phyloP scores from a whole-genome alignment of 2,113 vertebrate species.

The Ceratotherium simum region DNA sequence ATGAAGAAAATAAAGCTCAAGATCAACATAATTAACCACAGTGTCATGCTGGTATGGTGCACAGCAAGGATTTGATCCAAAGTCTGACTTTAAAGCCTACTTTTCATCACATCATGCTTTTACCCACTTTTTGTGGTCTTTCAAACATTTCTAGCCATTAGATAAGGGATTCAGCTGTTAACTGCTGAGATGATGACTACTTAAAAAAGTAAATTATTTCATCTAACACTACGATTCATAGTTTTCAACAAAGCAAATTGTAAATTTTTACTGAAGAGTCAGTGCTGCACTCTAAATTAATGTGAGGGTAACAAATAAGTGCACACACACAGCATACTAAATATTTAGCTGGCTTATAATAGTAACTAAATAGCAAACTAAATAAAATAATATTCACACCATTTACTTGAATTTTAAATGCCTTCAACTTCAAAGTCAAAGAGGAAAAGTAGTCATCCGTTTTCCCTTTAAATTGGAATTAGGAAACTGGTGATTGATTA shows the following conservation, averaged over 20 bases:
- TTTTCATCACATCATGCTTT: slow-evolving; percentile 11
- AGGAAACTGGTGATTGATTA: slow-evolving; percentile 19
- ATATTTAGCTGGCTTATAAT: slow-evolving; percentile 33
- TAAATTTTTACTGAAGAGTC: slow-evolving; percentile 20
- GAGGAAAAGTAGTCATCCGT: not conserved
- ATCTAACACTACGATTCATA: not conserved
- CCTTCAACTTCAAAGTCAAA: not conserved
- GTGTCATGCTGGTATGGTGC: not conserved
- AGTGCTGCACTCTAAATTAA: not conserved
- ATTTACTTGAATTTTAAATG: slow-evolving; percentile 49
- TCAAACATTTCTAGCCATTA: slow-evolving; percentile 50
- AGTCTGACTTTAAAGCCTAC: not conserved
- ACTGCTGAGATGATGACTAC: not conserved
- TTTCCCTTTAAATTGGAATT: slow-evolving; percentile 8
- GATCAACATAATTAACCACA: not conserved
- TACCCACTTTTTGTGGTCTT: not conserved
- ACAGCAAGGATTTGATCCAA: slow-evolving; percentile 14
- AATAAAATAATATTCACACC: slow-evolving; percentile 10
- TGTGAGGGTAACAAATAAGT: slow-evolving; percentile 24
- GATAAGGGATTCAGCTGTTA: slow-evolving; percentile 23
- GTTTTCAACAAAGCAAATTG: slow-evolving; percentile 46
- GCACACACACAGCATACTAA: not conserved
- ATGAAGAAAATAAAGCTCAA: slow-evolving; percentile 16
- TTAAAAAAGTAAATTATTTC: slow-evolving; percentile 37
- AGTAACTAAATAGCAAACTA: slow-evolving; percentile 30